Evolutionary conservation across 2,797 vertebrate genomes (phyloP).

Genomic region (Ctenochaetus hawaiiensis): DNA sequence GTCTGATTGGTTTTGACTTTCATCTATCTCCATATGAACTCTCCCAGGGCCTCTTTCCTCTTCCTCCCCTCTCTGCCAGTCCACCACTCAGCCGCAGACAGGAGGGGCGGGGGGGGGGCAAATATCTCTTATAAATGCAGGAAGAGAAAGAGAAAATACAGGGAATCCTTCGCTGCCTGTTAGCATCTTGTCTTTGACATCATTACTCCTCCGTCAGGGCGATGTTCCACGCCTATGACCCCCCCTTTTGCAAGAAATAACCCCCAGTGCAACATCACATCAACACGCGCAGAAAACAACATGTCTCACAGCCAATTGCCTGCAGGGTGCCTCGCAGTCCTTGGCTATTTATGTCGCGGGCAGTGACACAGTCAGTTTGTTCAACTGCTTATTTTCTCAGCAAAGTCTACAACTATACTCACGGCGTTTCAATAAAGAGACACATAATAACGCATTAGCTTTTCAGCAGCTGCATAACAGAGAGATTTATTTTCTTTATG

Average conservation of each 20-base stretch:
- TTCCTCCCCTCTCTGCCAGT: slow-evolving; percentile 30
- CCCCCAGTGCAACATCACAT: slow-evolving; percentile 35
- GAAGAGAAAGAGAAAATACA: slow-evolving; percentile 47
- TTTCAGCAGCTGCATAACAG: slow-evolving; percentile 26
- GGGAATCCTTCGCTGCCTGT: slow-evolving; percentile 61
- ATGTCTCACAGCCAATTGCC: slow-evolving; percentile 65
- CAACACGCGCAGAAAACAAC: slow-evolving; percentile 54
- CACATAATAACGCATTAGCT: slow-evolving; percentile 35
- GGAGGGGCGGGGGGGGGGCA: slow-evolving; percentile 49
- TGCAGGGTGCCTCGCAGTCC: slow-evolving; percentile 38
- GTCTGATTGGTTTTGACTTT: slow-evolving; percentile 37
- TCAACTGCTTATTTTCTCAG: slow-evolving; percentile 45
- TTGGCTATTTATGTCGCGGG: slow-evolving; percentile 60
- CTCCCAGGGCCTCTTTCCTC: slow-evolving; percentile 12
- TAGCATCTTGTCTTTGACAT: slow-evolving; percentile 73
- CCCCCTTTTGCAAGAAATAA: slow-evolving; percentile 53
- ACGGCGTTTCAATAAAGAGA: slow-evolving; percentile 19
- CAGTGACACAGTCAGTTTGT: slow-evolving; percentile 52
- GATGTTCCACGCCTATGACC: slow-evolving; percentile 55
- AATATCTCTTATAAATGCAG: slow-evolving; percentile 53
- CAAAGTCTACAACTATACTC: slow-evolving; percentile 6
- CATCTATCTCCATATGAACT: slow-evolving; percentile 26
- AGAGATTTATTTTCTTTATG: slow-evolving; percentile 42
- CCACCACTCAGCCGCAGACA: slow-evolving; percentile 36
- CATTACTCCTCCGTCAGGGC: slow-evolving; percentile 63